Evolutionary conservation across 2,797 vertebrate species (phyloP).

Genomic region (Sciurus vulgaris): DNA sequence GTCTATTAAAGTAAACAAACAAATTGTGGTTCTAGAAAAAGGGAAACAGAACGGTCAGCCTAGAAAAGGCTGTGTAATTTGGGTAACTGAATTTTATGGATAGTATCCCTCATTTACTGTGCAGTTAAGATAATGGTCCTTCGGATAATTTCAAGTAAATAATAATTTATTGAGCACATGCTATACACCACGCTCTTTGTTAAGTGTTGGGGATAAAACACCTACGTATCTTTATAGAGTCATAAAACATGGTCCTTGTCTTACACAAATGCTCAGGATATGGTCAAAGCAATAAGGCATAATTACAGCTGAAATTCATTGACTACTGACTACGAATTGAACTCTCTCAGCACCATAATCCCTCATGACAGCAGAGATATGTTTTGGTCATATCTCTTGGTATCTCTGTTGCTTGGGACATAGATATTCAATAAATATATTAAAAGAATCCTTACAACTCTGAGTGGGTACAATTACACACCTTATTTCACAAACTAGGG

Average conservation of each 20-base stretch:
- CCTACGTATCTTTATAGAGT: background rate
- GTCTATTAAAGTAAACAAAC: background rate
- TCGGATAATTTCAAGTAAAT: background rate
- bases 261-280: background rate
- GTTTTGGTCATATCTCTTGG: background rate
- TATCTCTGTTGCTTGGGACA: background rate
- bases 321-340: background rate
- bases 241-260: background rate
- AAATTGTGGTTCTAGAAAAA: conserved; percentile 7
- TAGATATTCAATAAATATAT: background rate
- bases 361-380: background rate
- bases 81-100: background rate
- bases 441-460: background rate
- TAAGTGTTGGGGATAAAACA: background rate
- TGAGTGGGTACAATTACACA: background rate
- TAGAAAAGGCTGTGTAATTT: background rate
- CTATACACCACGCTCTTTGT: background rate
- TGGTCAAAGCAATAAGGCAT: background rate
- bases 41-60: background rate
- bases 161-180: background rate
- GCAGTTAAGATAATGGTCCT: background rate
- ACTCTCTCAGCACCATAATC: background rate
- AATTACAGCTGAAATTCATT: background rate
- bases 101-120: background rate
- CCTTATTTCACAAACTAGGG: background rate